Base-by-base conservation (phyloP, 2,113 vertebrate genomes). In the Podiceps cristatus region DNA sequence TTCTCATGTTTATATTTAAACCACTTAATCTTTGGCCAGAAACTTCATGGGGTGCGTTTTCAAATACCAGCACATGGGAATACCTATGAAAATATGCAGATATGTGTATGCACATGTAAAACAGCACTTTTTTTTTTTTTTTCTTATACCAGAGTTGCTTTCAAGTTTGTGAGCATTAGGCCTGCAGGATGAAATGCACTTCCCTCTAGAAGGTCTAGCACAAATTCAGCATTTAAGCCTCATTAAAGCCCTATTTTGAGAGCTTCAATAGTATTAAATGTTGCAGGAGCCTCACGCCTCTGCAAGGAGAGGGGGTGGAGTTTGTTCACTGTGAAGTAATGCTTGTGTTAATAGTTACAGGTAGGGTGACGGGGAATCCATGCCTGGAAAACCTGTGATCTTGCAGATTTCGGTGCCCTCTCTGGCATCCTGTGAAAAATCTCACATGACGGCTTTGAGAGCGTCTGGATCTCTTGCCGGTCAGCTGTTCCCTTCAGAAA, bases 341-440 rank as follows among this genome's bases (percentile, higher is more conserved):
- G 93, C n/a, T 90, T 50, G 20, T 95, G 91, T 91, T 96, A 96
- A 96, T 96, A 97, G 95, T 92, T 92, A 91, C 68, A 96, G 95
- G 76, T 89, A 93, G 83, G 53, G 69, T 94, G 84, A 90, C 86
- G 7, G 7, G 68, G 91, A 87, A 79, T 58, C 64, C 80, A 33
- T 81, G 93, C 40, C 80, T 69, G 91, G 86, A 84, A 96, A 91
- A 91, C 59, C 87, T 94, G 91, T 91, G 89, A 96, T 96, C 94
- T 93, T 93, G 81, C 67, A 90, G 84, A 97, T 97, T 97, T 96
- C 4, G 3, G 28, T 97, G 95, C 77, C 93, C 97, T 95, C 94
- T 96, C 73, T 80, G 96, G 96, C 92, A 96, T 97, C 77, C 81
- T 73, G 89, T 96, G 87, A 93, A 94, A 87, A 83, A 89, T 94